These are phyloP conservation scores for Psix sp. DNA, from an alignment of 1,140 invertebrate genomes.

Conservation along the genomic window DNA sequence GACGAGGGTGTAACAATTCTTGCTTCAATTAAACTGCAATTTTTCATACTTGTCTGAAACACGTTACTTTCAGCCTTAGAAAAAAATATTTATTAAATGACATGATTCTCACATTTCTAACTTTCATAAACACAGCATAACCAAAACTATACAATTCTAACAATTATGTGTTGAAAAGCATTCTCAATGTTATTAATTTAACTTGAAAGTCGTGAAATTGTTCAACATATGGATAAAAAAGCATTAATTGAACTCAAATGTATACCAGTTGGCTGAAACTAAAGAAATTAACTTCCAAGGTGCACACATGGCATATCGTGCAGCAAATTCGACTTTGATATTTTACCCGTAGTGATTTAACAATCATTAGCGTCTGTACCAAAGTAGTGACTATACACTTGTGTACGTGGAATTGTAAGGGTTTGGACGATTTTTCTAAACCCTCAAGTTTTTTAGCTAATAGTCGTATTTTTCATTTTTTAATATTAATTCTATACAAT, in stretches of 20 bases:
- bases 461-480: not conserved
- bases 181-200: constrained; percentile 47
- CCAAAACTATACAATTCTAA: too few relatives aligned
- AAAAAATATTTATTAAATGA: too few relatives aligned
- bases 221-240: constrained; percentile 21
- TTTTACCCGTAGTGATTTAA: constrained; percentile 61
- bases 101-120: too few relatives aligned
- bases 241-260: constrained; percentile 57
- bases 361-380: constrained; percentile 63
- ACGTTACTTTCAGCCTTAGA: too few relatives aligned
- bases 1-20: too few relatives aligned
- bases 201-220: constrained; percentile 49
- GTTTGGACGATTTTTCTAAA: constrained; percentile 23
- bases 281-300: constrained; percentile 61
- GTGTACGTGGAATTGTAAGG: constrained; percentile 35
- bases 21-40: too few relatives aligned
- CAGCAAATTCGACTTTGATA: constrained; percentile 66
- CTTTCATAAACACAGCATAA: too few relatives aligned
- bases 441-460: constrained; percentile 21
- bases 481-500: not conserved
- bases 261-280: constrained; percentile 59
- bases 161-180: too few relatives aligned
- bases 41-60: too few relatives aligned
- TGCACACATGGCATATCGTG: constrained; percentile 51
- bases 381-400: constrained; percentile 34